phyloP scores from a whole-genome alignment of 2,888 invertebrate species.

The Catotricha subobsoleta region DNA sequence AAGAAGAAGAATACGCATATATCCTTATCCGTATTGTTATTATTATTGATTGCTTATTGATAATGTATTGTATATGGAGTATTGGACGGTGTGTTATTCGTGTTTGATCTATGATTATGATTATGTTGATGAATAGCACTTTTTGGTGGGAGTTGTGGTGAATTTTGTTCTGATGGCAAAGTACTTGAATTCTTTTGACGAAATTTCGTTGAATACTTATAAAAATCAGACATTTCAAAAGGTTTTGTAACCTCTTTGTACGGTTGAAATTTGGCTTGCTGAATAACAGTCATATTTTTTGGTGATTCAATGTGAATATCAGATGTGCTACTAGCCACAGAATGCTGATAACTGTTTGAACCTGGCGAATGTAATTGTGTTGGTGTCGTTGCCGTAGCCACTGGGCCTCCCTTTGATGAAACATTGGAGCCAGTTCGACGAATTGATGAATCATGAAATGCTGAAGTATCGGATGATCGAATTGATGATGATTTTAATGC shows the following conservation, averaged over 20 bases:
- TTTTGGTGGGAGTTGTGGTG: slow-evolving; percentile 4
- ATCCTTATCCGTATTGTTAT: too few relatives aligned
- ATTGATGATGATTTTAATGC: neutral
- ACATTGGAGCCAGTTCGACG: neutral
- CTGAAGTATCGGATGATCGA: neutral
- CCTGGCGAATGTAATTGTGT: neutral
- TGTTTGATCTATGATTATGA: neutral
- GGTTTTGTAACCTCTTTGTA: slow-evolving; percentile 90
- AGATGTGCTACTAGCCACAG: neutral
- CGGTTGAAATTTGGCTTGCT: slow-evolving; percentile 76
- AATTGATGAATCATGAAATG: neutral
- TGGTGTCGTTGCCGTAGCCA: neutral
- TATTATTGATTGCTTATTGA: too few relatives aligned
- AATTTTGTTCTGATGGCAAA: neutral
- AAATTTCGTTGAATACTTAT: slow-evolving; percentile 91
- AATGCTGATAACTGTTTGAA: neutral
- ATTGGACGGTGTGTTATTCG: too few relatives aligned
- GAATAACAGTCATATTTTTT: slow-evolving; percentile 67
- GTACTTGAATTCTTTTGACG: slow-evolving; percentile 38
- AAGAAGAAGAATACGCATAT: too few relatives aligned
- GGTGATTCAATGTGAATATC: slow-evolving; percentile 50
- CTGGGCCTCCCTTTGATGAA: too few relatives aligned
- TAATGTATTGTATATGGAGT: too few relatives aligned
- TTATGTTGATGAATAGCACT: neutral
- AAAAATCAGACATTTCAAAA: slow-evolving; percentile 95